Evolutionary conservation across 2,113 vertebrate genomes (phyloP).

Genomic region (Aleadryas rufinucha): DNA sequence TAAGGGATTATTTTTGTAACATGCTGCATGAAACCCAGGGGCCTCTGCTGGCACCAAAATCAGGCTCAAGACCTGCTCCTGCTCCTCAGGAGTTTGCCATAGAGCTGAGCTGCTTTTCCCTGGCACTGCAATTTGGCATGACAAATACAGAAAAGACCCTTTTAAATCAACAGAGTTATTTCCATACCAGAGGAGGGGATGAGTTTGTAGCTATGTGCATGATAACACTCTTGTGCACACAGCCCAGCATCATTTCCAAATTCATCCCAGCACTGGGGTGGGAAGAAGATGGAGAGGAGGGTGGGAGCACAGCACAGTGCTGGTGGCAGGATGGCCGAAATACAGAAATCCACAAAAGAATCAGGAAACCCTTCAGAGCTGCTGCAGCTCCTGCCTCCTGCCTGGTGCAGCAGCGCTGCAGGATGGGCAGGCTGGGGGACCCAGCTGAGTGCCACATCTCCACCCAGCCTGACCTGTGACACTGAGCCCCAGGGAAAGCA

Average conservation of each 20-base stretch:
- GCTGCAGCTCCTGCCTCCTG: neutral
- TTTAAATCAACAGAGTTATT: neutral
- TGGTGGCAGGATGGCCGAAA: neutral
- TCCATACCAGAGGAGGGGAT: neutral
- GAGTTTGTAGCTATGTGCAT: neutral
- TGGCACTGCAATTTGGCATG: neutral
- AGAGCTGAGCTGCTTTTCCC: neutral
- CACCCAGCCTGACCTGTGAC: neutral
- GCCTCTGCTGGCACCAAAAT: neutral
- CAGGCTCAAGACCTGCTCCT: neutral
- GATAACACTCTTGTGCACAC: neutral
- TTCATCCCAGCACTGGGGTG: neutral
- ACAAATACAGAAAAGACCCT: neutral
- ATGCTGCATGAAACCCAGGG: neutral
- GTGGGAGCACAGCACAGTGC: neutral
- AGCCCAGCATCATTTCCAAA: neutral
- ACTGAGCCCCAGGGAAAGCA: neutral
- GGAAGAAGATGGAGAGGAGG: neutral
- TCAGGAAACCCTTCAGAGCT: neutral
- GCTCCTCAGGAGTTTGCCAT: neutral
- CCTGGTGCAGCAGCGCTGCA: neutral
- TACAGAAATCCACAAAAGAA: neutral
- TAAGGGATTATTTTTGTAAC: neutral
- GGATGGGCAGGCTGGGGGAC: fast-evolving
- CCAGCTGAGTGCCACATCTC: neutral